Evolutionary conservation across 92 coral and sea anemone species (phyloP), one percentile per base, ranked within the genome.

Genomic region (Heliopora coerulea): DNA sequence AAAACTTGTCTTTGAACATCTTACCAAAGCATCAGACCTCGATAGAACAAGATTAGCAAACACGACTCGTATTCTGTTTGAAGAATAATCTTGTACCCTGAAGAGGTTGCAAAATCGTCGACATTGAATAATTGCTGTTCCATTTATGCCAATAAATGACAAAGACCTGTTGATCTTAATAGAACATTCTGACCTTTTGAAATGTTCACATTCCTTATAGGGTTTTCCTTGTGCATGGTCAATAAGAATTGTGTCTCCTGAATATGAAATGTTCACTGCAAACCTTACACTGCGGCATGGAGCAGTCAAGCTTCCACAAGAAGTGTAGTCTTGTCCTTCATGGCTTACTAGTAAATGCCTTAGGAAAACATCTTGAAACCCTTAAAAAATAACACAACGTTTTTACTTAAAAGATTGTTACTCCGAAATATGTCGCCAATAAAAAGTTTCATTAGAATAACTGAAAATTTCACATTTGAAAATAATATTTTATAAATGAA

Each of bases 121-220:
- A 32, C 70, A 63, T 63, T 13, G 29, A 14, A 63, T 39, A 14
- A 19, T n/a, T 3, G 67, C 39, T 61, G 0, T 28, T 28, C 67
- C 67, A 8, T 61, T 34, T 3, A 61, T 31, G 18, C 67, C 67
- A 28, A 31, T 3, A n/a, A 61, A 61, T 0, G 67, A 61, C 27
- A 61, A 8, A 31, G 67, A 61, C 15, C n/a, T 29, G 34, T 5
- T 8, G 10, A 61, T 0, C 0, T 27, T 23, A 25, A 61, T 61
- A 2, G 67, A 31, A 3, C 33, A 12, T 3, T 19, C 1, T 1
- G 1, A 61, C 21, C 12, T 3, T 31, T 39, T 30, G 7, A 30
- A n/a, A 61, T 27, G 19, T 61, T 61, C 67, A 19, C 67, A 61
- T 61, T 61, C 67, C 67, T 7, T 61, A 61, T 61, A 61, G 2